phyloP scores from a whole-genome alignment of 1,140 invertebrate species.

The Lepidurus apus region DNA sequence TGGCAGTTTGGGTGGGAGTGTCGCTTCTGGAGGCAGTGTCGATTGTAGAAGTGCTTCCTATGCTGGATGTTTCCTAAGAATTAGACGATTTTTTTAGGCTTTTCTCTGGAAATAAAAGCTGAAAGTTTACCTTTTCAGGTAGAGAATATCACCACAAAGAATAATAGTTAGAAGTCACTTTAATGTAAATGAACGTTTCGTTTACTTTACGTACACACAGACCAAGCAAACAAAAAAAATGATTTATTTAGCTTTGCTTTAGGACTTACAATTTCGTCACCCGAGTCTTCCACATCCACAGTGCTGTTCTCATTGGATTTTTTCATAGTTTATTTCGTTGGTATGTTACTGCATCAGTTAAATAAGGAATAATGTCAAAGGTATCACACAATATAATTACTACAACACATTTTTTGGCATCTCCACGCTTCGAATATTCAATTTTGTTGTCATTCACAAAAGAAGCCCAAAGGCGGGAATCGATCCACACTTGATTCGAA shows the following conservation, averaged over 20 bases:
- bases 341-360: background rate
- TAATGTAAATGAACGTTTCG: no score
- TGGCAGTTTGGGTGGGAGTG: slow-evolving; percentile 66
- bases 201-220: background rate
- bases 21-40: slow-evolving; percentile 79
- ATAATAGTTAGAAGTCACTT: no score
- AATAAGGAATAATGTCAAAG: background rate
- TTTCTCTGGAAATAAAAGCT: no score
- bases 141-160: no score
- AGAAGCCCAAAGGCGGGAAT: no score
- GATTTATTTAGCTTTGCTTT: slow-evolving; percentile 7
- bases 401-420: no score
- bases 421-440: no score
- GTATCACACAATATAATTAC: no score
- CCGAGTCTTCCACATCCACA: slow-evolving; percentile 44
- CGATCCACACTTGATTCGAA: no score
- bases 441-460: no score
- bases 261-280: slow-evolving; percentile 44
- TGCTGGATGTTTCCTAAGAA: slow-evolving; percentile 66
- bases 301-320: slow-evolving; percentile 33
- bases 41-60: slow-evolving; percentile 75
- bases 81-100: no score
- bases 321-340: background rate
- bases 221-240: slow-evolving; percentile 22
- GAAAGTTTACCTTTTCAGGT: no score